Conservation (phyloP, 2,888 invertebrate species). For the Xanthia icteritia region DNA sequence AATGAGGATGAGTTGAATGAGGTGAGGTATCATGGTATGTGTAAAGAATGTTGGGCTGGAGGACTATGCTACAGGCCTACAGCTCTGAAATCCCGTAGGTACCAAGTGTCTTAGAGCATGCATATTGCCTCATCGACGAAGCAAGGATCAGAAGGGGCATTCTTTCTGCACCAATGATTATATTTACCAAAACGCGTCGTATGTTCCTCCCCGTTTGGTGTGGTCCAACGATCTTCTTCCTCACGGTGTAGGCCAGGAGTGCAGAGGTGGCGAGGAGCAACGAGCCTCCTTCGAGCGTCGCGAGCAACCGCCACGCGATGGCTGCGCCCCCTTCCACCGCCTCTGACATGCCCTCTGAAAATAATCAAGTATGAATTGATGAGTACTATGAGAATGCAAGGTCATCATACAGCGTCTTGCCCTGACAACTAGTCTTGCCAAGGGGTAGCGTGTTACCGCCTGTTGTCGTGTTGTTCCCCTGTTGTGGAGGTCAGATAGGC, state of each 20-base stretch:
- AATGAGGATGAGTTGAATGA: no score
- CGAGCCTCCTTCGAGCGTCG: conserved; percentile 85
- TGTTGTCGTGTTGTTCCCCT: no score
- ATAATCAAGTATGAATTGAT: neutral
- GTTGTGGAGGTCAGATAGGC: neutral
- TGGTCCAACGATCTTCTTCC: conserved; percentile 67
- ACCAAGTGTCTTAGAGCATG: neutral
- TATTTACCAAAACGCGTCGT: conserved; percentile 79
- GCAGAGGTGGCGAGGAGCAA: conserved; percentile 81
- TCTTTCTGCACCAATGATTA: neutral
- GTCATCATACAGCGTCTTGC: neutral
- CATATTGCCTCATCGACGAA: no score
- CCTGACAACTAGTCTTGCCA: neutral
- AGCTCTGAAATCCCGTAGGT: no score
- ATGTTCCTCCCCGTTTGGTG: conserved; percentile 63
- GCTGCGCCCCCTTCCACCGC: conserved; percentile 79
- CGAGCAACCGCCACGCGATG: conserved; percentile 85
- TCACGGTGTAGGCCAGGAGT: conserved; percentile 81
- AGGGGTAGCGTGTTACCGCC: neutral
- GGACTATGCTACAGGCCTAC: no score
- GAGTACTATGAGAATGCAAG: neutral
- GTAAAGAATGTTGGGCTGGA: no score
- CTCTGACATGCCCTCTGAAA: conserved; percentile 77
- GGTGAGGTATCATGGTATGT: neutral
- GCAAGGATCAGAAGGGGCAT: neutral